Conservation (phyloP, 2,888 invertebrate genomes). For the Agapetus fuscipes region DNA sequence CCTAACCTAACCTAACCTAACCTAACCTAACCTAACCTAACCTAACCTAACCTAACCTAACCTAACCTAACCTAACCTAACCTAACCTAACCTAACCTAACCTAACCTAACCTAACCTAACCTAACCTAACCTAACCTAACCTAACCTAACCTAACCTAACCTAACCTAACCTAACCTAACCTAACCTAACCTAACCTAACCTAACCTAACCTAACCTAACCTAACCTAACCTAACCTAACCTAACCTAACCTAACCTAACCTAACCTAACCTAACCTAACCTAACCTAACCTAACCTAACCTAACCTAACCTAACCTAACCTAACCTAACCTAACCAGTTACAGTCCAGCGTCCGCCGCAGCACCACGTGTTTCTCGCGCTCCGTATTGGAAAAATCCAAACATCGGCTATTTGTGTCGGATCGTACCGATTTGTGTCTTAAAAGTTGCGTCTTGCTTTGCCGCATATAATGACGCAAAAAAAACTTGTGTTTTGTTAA, state of each 20-base stretch:
- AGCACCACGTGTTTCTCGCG: too few relatives aligned
- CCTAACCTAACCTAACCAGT: too few relatives aligned
- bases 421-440: too few relatives aligned
- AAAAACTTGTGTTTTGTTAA: too few relatives aligned
- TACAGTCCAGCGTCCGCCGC: too few relatives aligned
- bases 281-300: conserved; percentile 16
- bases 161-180: conserved; percentile 21
- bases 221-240: conserved; percentile 16
- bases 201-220: conserved; percentile 15
- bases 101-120: conserved; percentile 14
- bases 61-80: conserved; percentile 13
- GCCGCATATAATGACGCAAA: too few relatives aligned
- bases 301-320: conserved; percentile 16
- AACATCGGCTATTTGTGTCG: too few relatives aligned
- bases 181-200: conserved; percentile 19
- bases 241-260: conserved; percentile 19
- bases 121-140: conserved; percentile 15
- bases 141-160: conserved; percentile 22
- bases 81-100: conserved; percentile 18
- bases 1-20: conserved; percentile 18
- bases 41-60: conserved; percentile 20
- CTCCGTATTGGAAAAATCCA: too few relatives aligned
- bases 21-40: conserved; percentile 19
- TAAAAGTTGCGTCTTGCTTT: too few relatives aligned
- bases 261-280: conserved; percentile 15